Base-by-base conservation (phyloP, 2,888 invertebrate species). In the Carabus problematicus region DNA sequence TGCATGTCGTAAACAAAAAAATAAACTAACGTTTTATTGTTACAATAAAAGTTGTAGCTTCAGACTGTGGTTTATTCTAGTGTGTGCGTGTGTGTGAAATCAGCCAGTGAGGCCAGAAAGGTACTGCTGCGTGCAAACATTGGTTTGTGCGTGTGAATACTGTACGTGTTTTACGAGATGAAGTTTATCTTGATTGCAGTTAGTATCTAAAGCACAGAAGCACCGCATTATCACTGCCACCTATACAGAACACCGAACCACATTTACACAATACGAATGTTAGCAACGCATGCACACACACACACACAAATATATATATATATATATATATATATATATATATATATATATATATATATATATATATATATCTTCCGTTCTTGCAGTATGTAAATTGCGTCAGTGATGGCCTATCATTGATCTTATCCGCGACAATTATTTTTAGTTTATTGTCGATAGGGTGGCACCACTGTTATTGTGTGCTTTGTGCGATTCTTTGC, bases 401-500 rank as follows among this genome's bases (percentile, higher is more conserved):
- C 77, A 77, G 77, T 76, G 77, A 75, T 42, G 9, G 19, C 70
- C 74, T 75, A 73, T 75, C 75, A 76, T 76, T 78, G 79, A 80
- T 80, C 80, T 80, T 80, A 80, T 80, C 79, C 77, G 68, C 76
- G 79, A 79, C 80, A 80, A 80, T 80, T 80, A 80, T 80, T 80
- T 76, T 77, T 78, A 76, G 77, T 80, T 80, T 80, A 80, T 77
- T 77, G 75, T 76, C 74, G 73, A 61, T 61, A 19, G 47, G 11
- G 45, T 3, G 18, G 29, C 49, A 19, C 39, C 49, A 47, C 12
- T 6, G 62, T 62, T 47, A 47, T 62, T 61, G 61, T 61, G 16
- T 43, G 62, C 39, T 12, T 43, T 47, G 47, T 62, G 29, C 62
- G 45, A 49, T 62, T 62, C 62, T 62, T 45, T 62, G 62, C 62